Conservation (phyloP, 2,113 vertebrate genomes). For the Malurus elegans region DNA sequence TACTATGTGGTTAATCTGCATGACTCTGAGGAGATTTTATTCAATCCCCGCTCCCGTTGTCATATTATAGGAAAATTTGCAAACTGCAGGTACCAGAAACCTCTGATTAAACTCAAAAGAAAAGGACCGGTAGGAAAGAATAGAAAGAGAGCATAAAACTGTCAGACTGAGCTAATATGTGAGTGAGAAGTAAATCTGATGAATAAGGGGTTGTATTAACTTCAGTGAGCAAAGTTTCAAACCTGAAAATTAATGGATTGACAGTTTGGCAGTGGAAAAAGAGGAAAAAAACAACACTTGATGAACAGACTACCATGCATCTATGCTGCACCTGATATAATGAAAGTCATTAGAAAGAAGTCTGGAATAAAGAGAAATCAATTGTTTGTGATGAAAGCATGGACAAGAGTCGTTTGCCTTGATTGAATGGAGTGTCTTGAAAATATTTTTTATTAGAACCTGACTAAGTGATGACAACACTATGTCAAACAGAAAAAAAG, state of each 20-base stretch:
- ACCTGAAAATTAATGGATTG: not conserved
- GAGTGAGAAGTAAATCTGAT: not conserved
- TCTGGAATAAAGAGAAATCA: not conserved
- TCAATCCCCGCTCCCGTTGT: no score
- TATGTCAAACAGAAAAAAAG: not conserved
- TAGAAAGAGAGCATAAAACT: not conserved
- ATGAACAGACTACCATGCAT: not conserved
- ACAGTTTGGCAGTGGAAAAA: not conserved
- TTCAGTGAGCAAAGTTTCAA: not conserved
- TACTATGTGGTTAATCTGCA: not conserved
- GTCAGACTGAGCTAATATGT: fast-evolving
- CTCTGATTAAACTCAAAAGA: not conserved
- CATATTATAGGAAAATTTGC: not conserved
- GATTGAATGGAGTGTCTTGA: not conserved
- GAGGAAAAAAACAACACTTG: not conserved
- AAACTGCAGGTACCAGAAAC: not conserved
- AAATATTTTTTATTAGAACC: conserved; percentile 4
- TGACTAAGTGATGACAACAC: not conserved
- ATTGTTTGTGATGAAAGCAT: not conserved
- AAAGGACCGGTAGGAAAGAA: not conserved
- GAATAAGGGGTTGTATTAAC: not conserved
- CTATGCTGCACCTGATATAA: not conserved
- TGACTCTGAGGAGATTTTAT: not conserved
- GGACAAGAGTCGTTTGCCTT: not conserved
- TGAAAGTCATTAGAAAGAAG: not conserved